These are phyloP conservation scores for Tenebrosternarchus preto DNA, from an alignment of 2,113 vertebrate species.

Conservation along the genomic window DNA sequence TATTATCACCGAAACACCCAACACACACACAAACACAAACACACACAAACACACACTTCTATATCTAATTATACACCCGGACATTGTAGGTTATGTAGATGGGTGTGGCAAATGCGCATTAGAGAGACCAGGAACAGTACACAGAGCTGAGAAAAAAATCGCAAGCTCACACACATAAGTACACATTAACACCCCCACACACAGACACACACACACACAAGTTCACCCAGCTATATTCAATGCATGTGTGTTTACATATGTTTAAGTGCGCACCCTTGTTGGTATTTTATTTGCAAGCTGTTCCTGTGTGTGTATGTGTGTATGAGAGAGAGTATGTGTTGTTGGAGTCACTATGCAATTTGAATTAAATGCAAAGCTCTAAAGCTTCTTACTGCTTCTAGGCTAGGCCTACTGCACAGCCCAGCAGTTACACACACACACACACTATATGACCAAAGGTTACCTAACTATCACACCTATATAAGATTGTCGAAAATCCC, in stretches of 20 bases:
- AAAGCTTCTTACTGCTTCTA: conserved; percentile 71
- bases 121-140: neutral
- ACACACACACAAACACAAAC: conserved; percentile 10
- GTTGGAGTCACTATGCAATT: conserved; percentile 59
- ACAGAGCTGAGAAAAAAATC: neutral
- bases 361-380: conserved; percentile 71
- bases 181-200: neutral
- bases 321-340: conserved; percentile 42
- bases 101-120: conserved; percentile 33
- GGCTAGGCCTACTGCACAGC: too few relatives aligned
- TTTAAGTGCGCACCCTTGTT: conserved; percentile 10
- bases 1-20: conserved; percentile 49
- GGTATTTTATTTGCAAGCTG: neutral
- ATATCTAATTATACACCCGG: conserved; percentile 45
- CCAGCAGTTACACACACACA: conserved; percentile 11
- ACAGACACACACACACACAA: conserved; percentile 10
- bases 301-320: neutral
- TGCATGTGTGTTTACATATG: neutral
- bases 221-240: neutral
- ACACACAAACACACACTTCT: neutral
- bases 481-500: too few relatives aligned
- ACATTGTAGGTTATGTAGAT: conserved; percentile 28
- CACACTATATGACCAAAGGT: neutral
- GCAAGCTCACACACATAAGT: neutral
- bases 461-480: too few relatives aligned